Evolutionary conservation across 1,140 invertebrate genomes (phyloP).

Genomic region (Pogonomyrmex californicus): DNA sequence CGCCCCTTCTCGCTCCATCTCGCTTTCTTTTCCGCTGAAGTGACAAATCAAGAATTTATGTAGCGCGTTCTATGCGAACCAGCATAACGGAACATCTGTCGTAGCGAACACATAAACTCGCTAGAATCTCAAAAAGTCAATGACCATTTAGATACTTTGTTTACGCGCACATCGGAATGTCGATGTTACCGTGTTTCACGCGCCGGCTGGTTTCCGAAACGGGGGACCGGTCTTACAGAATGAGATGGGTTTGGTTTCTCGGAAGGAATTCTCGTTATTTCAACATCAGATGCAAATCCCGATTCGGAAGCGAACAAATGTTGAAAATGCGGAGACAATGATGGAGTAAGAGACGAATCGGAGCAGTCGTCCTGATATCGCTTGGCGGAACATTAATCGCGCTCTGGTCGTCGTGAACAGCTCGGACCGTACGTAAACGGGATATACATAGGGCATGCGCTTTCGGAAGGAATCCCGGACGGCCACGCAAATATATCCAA

Average conservation of each 20-base stretch:
- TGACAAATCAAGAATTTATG: background rate
- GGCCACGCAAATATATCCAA: conserved; percentile 73
- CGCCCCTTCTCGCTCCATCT: background rate
- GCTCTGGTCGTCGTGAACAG: background rate
- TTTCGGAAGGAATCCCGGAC: conserved; percentile 74
- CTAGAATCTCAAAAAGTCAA: conserved; percentile 21
- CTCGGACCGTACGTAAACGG: background rate
- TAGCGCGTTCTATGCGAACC: background rate
- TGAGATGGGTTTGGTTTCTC: background rate
- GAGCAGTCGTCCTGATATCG: background rate
- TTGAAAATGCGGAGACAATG: background rate
- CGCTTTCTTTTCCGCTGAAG: background rate
- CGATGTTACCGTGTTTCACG: conserved; percentile 1
- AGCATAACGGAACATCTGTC: background rate
- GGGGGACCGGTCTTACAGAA: conserved; percentile 14
- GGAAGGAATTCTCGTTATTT: background rate
- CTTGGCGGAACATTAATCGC: background rate
- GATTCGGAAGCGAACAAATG: background rate
- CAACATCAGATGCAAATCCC: background rate
- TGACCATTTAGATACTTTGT: conserved; percentile 78
- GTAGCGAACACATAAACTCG: background rate
- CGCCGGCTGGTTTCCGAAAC: background rate
- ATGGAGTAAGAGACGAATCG: background rate
- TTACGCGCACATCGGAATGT: conserved; percentile 60
- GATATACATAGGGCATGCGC: conserved; percentile 31